Percentiles rank a stretch among this genome's conserved stretches.
Evolutionary conservation across 2,113 vertebrate species (phyloP).

Genomic region (Pungitius pungitius): DNA sequence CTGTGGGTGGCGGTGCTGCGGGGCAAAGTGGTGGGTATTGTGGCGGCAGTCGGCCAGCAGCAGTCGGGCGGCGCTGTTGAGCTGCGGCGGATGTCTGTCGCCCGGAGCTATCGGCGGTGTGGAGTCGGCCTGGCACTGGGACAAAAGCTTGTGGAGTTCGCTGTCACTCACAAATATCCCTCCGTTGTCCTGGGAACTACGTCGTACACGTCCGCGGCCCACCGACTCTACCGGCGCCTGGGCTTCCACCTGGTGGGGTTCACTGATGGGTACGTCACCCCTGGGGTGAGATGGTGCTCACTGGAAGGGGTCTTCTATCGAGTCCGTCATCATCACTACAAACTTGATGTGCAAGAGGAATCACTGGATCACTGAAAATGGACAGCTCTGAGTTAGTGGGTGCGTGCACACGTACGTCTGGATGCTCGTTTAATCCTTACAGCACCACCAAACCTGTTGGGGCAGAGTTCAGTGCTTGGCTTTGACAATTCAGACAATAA

Average conservation of each 20-base stretch:
- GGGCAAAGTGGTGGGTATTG: conserved; percentile 85
- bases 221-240: conserved; percentile 86
- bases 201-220: conserved; percentile 82
- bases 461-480: not conserved
- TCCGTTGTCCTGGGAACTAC: conserved; percentile 87
- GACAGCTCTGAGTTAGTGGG: not conserved
- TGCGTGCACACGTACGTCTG: no score
- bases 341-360: conserved; percentile 60
- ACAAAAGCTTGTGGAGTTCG: conserved; percentile 87
- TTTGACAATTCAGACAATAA: not conserved
- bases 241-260: conserved; percentile 86
- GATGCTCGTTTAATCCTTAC: not conserved
- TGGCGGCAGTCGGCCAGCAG: conserved; percentile 80
- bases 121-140: conserved; percentile 86
- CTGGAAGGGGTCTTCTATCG: conserved; percentile 88
- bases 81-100: conserved; percentile 87
- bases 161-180: conserved; percentile 81
- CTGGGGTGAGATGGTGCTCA: conserved; percentile 80
- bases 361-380: not conserved
- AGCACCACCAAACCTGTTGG: not conserved
- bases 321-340: conserved; percentile 87
- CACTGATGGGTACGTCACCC: conserved; percentile 80
- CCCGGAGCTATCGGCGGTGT: conserved; percentile 79
- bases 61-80: conserved; percentile 77
- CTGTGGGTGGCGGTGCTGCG: conserved; percentile 89